These are phyloP conservation scores for Drosophila fuyamai DNA, from an alignment of 1,140 invertebrate species.

Conservation along the genomic window DNA sequence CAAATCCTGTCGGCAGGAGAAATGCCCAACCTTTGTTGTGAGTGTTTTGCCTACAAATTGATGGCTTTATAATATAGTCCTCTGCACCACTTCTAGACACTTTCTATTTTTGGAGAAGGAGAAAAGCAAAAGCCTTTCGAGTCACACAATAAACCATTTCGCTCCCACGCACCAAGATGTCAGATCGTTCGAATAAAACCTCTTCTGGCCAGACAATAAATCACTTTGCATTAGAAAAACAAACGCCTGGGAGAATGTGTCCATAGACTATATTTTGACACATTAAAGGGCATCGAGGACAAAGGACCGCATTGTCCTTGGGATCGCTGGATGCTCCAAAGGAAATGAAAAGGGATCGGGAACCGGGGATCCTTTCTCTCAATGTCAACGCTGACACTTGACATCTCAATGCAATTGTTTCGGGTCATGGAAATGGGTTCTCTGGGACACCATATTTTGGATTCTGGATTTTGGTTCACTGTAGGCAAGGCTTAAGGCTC, in stretches of 20 bases:
- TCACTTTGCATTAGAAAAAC: constrained; percentile 70
- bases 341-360: constrained; percentile 20
- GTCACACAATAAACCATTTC: neutral
- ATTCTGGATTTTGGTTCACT: neutral
- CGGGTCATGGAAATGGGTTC: constrained; percentile 14
- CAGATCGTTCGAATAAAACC: constrained; percentile 27
- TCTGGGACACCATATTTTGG: constrained; percentile 8
- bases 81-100: constrained; percentile 11
- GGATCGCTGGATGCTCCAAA: constrained; percentile 20
- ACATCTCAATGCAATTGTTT: constrained; percentile 78
- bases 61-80: constrained; percentile 33
- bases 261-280: constrained; percentile 77
- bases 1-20: neutral
- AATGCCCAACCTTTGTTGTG: neutral
- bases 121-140: constrained; percentile 6
- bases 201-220: constrained; percentile 62
- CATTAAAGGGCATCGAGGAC: constrained; percentile 73
- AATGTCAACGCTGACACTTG: constrained; percentile 81
- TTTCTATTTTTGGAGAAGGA: constrained; percentile 24
- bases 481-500: constrained; percentile 68
- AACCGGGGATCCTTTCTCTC: constrained; percentile 39
- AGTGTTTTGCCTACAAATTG: constrained; percentile 24
- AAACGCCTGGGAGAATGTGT: constrained; percentile 36
- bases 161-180: constrained; percentile 64
- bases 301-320: constrained; percentile 46